Base-by-base conservation (phyloP, 1,140 invertebrate species). In the Macrocentrus cingulum region DNA sequence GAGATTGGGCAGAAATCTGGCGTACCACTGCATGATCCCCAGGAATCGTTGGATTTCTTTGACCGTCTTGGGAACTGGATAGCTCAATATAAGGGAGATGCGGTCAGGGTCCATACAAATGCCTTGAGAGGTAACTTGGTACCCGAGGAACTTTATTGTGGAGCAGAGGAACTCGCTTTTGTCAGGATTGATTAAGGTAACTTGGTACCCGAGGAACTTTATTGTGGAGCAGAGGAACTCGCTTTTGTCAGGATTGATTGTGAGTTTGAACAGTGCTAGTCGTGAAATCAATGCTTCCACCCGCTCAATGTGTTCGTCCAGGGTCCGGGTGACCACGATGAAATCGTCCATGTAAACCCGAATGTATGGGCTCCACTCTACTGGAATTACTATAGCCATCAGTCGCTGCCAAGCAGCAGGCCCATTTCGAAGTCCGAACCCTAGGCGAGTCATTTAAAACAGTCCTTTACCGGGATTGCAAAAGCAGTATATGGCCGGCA, bases 371-470 rank as follows among this genome's bases (percentile, higher is more conserved):
- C 54, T 32, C 11, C 56, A 39, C 0, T 53, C 49, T 1, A 34
- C 32, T 4, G 45, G 52, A 0, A 36, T 25, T 7, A 74, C 29
- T 5, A 58, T 16, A 51, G 67, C 60, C 9, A 69, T 64, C 4
- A 66, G 9, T 15, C 74, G 23, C 42, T 69, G 67, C 45, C 66
- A 76, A 0, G 69, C 72, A 9, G 68, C 61, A 11, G 65, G 66
- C 2, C 64, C 63, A 52, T 68, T 69, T 2, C 32, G 46, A 1
- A 76, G 50, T 5, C 70, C 75, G 65, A 72, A 75, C 0, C 72
- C 66, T 67, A 76, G 68, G 1, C 66, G 58, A 6, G 49, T 64
- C 23, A 72, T 77, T 15, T 65, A 56, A 32, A 49, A 75, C 11
- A 68, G 59, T 2, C 67, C 66, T 34, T 61, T 62, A 20, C 64